Evolutionary conservation across 2,113 vertebrate genomes (phyloP).

Genomic region (rat (Rattus norvegicus)): DNA sequence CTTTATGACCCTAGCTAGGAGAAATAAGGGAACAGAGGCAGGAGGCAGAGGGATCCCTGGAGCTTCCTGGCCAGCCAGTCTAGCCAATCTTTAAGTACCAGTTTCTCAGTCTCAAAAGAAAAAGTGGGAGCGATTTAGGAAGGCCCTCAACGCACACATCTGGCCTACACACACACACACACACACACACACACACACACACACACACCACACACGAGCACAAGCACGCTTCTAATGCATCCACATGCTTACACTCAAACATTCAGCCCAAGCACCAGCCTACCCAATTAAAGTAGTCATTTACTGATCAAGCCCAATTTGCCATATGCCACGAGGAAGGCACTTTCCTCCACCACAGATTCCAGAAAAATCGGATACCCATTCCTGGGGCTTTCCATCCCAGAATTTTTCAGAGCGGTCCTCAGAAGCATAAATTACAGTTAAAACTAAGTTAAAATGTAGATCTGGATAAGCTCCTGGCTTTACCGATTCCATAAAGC

Average conservation of each 20-base stretch:
- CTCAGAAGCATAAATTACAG: not conserved
- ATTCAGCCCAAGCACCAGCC: not conserved
- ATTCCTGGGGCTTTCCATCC: not conserved
- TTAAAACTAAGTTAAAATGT: not conserved
- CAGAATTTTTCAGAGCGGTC: not conserved
- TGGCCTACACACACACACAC: not conserved
- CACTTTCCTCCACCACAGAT: not conserved
- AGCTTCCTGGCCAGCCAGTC: not conserved
- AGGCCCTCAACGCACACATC: not conserved
- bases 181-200: not conserved
- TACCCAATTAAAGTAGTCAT: not conserved
- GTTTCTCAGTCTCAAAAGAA: not conserved
- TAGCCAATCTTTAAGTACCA: not conserved
- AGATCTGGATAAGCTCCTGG: not conserved
- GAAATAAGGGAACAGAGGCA: too few relatives aligned
- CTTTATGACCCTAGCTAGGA: not conserved
- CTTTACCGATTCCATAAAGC: not conserved
- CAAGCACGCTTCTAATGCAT: not conserved
- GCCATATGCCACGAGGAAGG: not conserved
- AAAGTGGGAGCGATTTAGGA: not conserved
- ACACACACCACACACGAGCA: not conserved
- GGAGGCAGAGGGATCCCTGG: too few relatives aligned
- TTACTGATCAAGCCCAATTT: not conserved
- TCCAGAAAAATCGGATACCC: not conserved
- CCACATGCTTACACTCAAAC: not conserved